These are phyloP conservation scores for Tyrannus savana DNA, from an alignment of 2,113 vertebrate species.

Conservation along the genomic window DNA sequence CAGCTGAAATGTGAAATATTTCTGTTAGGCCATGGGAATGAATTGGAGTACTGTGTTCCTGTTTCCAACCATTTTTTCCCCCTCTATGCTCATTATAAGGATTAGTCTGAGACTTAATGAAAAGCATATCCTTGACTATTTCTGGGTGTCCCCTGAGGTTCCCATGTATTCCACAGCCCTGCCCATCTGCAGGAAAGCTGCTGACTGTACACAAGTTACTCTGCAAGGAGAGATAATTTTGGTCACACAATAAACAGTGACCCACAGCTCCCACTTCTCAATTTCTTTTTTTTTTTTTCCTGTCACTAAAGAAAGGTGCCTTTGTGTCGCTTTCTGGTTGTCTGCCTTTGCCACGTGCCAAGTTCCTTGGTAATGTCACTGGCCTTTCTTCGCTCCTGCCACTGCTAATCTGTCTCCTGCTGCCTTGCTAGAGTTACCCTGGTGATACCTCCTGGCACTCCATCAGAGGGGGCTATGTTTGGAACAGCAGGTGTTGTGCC, in stretches of 20 bases:
- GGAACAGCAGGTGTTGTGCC: slow-evolving; percentile 2
- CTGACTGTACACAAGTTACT: neutral
- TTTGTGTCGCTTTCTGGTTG: neutral
- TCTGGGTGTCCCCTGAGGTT: neutral
- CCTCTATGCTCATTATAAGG: neutral
- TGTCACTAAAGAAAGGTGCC: neutral
- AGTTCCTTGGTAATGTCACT: neutral
- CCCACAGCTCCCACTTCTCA: neutral
- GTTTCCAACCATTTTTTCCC: neutral
- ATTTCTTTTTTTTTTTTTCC: neutral
- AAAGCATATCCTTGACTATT: slow-evolving; percentile 8
- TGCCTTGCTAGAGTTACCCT: neutral
- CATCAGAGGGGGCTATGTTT: neutral
- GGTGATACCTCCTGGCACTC: neutral
- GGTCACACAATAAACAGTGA: neutral
- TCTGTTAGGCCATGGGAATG: neutral
- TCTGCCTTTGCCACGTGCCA: neutral
- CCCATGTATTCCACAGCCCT: neutral
- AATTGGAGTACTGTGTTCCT: neutral
- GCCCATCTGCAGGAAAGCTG: neutral
- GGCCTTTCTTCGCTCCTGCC: neutral
- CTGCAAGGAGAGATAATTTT: neutral
- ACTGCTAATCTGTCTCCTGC: slow-evolving; percentile 22
- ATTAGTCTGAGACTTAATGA: slow-evolving; percentile 12
- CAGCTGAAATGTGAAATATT: slow-evolving; percentile 20